These are phyloP conservation scores for Drosophila recens DNA, from an alignment of 2,888 invertebrate species.

Conservation along the genomic window DNA sequence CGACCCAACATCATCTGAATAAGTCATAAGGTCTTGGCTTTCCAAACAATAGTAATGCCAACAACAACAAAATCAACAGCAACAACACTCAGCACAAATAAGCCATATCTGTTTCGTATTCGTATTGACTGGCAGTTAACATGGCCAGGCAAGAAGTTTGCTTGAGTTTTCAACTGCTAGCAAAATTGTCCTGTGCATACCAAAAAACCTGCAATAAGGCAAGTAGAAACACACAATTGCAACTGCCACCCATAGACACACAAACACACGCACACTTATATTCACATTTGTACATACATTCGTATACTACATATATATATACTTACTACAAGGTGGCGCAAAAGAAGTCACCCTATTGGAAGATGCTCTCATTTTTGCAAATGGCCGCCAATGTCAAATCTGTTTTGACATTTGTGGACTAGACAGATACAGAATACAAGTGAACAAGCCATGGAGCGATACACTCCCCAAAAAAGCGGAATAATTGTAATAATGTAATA, in stretches of 20 bases:
- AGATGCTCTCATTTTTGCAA: too few relatives aligned
- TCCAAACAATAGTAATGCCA: slow-evolving; percentile 43
- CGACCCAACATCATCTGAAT: slow-evolving; percentile 70
- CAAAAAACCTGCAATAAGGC: slow-evolving; percentile 40
- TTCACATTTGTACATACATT: slow-evolving; percentile 6
- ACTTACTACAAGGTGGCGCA: too few relatives aligned
- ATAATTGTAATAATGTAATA: too few relatives aligned
- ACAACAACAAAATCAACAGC: slow-evolving; percentile 10
- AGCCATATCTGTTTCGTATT: slow-evolving; percentile 78
- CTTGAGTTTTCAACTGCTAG: slow-evolving; percentile 58
- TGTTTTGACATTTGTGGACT: too few relatives aligned
- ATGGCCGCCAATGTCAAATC: too few relatives aligned
- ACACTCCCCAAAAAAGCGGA: too few relatives aligned
- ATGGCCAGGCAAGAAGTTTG: too few relatives aligned
- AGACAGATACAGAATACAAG: too few relatives aligned
- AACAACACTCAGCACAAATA: slow-evolving; percentile 60
- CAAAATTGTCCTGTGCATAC: slow-evolving; percentile 77
- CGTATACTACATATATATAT: too few relatives aligned
- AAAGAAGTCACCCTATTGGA: too few relatives aligned
- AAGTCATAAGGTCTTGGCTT: slow-evolving; percentile 78
- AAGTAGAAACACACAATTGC: slow-evolving; percentile 40
- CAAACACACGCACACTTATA: too few relatives aligned
- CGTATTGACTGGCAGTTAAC: slow-evolving; percentile 81
- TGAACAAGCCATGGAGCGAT: too few relatives aligned
- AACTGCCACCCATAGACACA: slow-evolving; percentile 71